phyloP scores from a whole-genome alignment of 2,113 vertebrate species.

The Prietella phreatophila region DNA sequence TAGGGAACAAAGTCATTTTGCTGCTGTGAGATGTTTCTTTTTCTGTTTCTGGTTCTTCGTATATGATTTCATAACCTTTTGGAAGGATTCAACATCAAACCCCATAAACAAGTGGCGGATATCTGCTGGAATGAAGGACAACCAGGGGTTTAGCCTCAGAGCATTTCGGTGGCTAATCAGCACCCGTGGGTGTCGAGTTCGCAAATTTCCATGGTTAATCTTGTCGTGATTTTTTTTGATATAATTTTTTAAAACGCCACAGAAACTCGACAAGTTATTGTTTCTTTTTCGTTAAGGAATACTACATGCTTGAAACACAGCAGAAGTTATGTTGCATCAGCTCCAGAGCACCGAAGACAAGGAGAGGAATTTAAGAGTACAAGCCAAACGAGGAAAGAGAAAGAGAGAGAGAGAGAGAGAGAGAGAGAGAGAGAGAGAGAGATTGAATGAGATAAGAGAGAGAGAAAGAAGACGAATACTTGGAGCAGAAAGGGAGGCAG shows the following conservation, averaged over 20 bases:
- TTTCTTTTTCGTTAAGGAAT: slow-evolving; percentile 73
- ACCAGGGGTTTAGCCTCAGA: slow-evolving; percentile 63
- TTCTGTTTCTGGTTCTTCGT: slow-evolving; percentile 62
- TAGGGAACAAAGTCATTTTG: slow-evolving; percentile 68
- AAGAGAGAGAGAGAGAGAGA: slow-evolving; percentile 55
- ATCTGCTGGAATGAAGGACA: slow-evolving; percentile 64
- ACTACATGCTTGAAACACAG: slow-evolving; percentile 81
- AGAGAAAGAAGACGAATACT: slow-evolving; percentile 49
- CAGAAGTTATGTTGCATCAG: slow-evolving; percentile 66
- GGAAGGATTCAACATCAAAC: slow-evolving; percentile 50
- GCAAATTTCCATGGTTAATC: slow-evolving; percentile 54
- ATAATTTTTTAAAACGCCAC: slow-evolving; percentile 66
- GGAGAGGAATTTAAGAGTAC: slow-evolving; percentile 47
- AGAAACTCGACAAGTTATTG: slow-evolving; percentile 63
- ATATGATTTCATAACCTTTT: slow-evolving; percentile 58
- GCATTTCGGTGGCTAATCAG: slow-evolving; percentile 66
- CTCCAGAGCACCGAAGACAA: slow-evolving; percentile 68
- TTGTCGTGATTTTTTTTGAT: slow-evolving; percentile 43
- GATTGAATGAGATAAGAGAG: slow-evolving; percentile 52
- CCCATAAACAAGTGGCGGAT: slow-evolving; percentile 63
- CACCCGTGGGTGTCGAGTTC: slow-evolving; percentile 55
- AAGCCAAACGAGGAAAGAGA: slow-evolving; percentile 35
- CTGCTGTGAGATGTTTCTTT: slow-evolving; percentile 58
- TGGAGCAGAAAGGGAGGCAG: slow-evolving; percentile 44
- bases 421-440: slow-evolving; percentile 47